Base-by-base conservation (phyloP, 2,888 invertebrate species). In the Cataglyphis altisquamis region DNA sequence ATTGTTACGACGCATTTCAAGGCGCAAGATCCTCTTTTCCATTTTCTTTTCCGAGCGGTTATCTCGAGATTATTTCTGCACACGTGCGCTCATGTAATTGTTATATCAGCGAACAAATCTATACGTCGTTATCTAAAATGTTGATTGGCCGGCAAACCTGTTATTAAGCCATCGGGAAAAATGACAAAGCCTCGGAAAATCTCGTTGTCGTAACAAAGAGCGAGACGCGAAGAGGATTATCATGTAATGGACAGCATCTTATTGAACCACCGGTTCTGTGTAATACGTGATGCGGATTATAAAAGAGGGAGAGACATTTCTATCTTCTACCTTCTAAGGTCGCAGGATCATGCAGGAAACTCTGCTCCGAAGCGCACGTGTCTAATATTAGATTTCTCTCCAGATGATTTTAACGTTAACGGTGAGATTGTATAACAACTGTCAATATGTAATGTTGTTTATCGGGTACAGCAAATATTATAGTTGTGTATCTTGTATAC, bases 261-360 rank as follows among this genome's bases (percentile, higher is more conserved):
- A 80, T 88, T 12, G 70, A 41, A 8, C 82, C 86, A 85, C 84
- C 75, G 87, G 86, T 86, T 88, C 88, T 90, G 70, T 75, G 86
- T 86, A 92, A 92, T 91, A 90, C 87, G 84, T 82, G 75, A 82
- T 72, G 64, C 72, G 64, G 89, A 85, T 93, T 93, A 92, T 92
- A 92, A 93, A 92, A 93, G 86, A 87, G 88, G 86, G 77, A 81
- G n/a, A 87, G 85, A 84, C 84, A 87, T 87, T 83, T 89, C 89
- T 21, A 41, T 45, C 45, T 21, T 29, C 89, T 21, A 41, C 60
- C 45, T 21, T 29, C 45, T 91, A 91, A 92, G 91, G 90, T 91
- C 91, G 86, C 84, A 88, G 82, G 89, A 90, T 90, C 88, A 84
- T 82, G 83, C 84, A 55, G 73, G 62, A 84, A 70, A 32, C 45